phyloP scores from a whole-genome alignment of 2,888 invertebrate genomes.

The Erebia aethiops region DNA sequence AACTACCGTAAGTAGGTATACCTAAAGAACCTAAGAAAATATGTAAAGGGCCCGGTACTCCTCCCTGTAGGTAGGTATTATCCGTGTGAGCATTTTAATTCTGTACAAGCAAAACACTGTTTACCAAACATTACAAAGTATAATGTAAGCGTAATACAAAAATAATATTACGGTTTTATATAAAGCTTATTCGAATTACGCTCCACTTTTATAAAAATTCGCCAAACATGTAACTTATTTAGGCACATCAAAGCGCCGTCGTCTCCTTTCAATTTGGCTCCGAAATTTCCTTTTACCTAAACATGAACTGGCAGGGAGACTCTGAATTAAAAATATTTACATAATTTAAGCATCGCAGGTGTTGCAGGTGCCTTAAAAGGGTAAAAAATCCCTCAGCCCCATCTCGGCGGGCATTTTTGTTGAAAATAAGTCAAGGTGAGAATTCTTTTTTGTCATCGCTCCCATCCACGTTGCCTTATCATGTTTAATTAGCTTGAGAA shows the following conservation, averaged over 20 bases:
- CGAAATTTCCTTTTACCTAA: constrained; percentile 37
- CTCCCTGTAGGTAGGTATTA: neutral
- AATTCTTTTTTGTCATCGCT: constrained; percentile 32
- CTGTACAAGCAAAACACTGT: neutral
- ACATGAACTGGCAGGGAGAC: constrained; percentile 38
- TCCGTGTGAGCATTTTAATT: neutral
- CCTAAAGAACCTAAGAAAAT: too few species aligned
- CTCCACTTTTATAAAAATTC: constrained; percentile 14
- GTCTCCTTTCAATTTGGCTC: constrained; percentile 37
- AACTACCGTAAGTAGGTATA: too few species aligned
- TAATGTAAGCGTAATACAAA: constrained; percentile 9
- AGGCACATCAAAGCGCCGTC: constrained; percentile 35
- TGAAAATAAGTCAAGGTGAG: constrained; percentile 36
- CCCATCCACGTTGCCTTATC: constrained; percentile 4
- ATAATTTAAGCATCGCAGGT: constrained; percentile 49
- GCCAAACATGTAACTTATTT: constrained; percentile 35
- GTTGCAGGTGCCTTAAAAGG: constrained; percentile 45
- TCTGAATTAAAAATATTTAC: constrained; percentile 48
- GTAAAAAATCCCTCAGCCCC: constrained; percentile 43
- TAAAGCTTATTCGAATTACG: constrained; percentile 13
- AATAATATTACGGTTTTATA: neutral
- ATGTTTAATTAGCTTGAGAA: constrained; percentile 15
- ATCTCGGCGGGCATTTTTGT: constrained; percentile 39
- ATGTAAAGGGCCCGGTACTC: neutral
- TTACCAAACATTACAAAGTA: neutral